Base-by-base conservation (phyloP, 2,888 invertebrate genomes). In the Lissocephala sabroskyi region DNA sequence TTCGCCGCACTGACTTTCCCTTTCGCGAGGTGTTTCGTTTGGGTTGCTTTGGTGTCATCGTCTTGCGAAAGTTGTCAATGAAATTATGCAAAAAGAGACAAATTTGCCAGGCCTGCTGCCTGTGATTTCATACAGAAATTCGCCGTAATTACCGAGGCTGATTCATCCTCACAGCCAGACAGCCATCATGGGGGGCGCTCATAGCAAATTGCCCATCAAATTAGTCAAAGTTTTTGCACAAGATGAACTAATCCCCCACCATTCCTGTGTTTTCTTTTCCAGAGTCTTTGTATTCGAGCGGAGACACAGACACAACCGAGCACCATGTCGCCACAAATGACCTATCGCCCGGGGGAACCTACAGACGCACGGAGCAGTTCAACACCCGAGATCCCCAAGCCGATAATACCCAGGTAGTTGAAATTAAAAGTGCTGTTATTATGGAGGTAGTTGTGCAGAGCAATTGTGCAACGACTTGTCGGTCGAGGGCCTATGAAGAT, bases 261-360 rank as follows among this genome's bases (percentile, higher is more conserved):
- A 30, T 7, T 30, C 10, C 16, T 9, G 2, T 6, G 3, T 1
- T 29, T 39, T 10, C 6, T 0, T 9, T 56, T 52, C 0, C 59
- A 68, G 68, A 68, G 53, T 68, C 68, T 10, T 40, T 68, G 13
- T 68, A 68, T n/a, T 75, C 68, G 28, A n/a, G n/a, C n/a, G n/a
- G n/a, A n/a, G n/a, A n/a, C n/a, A n/a, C n/a, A n/a, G n/a, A n/a
- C n/a, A n/a, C n/a, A n/a, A n/a, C n/a, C n/a, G n/a, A n/a, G n/a
- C n/a, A n/a, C n/a, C n/a, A n/a, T n/a, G n/a, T n/a, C n/a, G n/a
- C n/a, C n/a, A n/a, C n/a, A n/a, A n/a, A n/a, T n/a, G n/a, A n/a
- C n/a, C n/a, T n/a, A n/a, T n/a, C n/a, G n/a, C n/a, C n/a, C n/a
- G n/a, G n/a, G n/a, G n/a, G n/a, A n/a, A n/a, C n/a, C n/a, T n/a